phyloP scores from a whole-genome alignment of 35 echinoderm and acorn worm genomes.

The Ptychodera flava region DNA sequence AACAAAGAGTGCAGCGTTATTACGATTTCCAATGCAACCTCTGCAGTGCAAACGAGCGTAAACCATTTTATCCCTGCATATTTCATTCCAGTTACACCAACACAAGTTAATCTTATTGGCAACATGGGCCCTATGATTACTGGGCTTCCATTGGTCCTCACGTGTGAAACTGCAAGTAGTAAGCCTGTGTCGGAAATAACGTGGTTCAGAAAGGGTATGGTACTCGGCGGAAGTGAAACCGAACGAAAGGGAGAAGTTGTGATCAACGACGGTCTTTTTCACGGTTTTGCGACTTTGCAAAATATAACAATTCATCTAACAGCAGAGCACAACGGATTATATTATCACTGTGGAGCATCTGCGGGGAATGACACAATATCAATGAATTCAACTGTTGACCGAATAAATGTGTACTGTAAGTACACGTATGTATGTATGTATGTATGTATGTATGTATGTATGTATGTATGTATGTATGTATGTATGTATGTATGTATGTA shows the following conservation, averaged over 20 bases:
- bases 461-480: background rate
- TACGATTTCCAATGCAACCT: background rate
- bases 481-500: too few relatives aligned
- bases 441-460: background rate
- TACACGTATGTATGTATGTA: background rate
- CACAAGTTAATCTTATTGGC: background rate
- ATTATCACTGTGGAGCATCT: background rate
- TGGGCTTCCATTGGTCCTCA: background rate
- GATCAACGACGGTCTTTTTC: background rate
- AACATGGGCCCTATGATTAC: background rate
- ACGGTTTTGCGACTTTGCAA: background rate
- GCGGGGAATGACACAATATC: background rate
- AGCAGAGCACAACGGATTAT: background rate
- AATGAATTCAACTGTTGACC: background rate
- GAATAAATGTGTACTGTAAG: background rate
- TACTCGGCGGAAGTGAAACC: background rate
- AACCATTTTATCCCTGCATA: background rate
- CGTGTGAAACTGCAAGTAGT: background rate
- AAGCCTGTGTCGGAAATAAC: background rate
- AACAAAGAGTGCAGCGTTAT: too few relatives aligned
- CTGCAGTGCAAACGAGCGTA: too few relatives aligned
- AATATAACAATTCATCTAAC: background rate
- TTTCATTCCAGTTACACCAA: background rate
- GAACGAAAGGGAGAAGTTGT: background rate
- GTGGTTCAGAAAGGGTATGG: background rate